phyloP scores from a whole-genome alignment of 2,113 vertebrate genomes.

The Lampris incognitus region DNA sequence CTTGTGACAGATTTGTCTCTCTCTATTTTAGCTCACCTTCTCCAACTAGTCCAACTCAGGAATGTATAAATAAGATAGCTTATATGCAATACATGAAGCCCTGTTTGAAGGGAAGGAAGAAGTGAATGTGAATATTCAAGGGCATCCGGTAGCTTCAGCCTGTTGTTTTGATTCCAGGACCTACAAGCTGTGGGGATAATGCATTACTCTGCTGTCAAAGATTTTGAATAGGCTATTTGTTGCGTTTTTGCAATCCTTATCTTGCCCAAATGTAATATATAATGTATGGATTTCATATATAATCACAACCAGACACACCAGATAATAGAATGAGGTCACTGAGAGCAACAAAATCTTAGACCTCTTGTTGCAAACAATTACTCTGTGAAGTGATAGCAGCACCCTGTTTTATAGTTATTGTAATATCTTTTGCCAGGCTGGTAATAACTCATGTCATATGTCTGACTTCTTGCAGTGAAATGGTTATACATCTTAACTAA shows the following conservation, averaged over 20 bases:
- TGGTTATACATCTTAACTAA: conserved; percentile 57
- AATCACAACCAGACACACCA: conserved; percentile 33
- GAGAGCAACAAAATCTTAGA: conserved; percentile 56
- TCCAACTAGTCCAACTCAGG: background rate
- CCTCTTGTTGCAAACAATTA: conserved; percentile 63
- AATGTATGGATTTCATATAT: conserved; percentile 54
- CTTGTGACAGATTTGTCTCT: background rate
- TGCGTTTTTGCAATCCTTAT: conserved; percentile 42
- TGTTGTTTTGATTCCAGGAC: conserved; percentile 41
- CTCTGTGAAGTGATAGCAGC: conserved; percentile 49
- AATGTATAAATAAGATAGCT: conserved; percentile 8
- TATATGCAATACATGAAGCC: conserved; percentile 21
- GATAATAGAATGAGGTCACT: conserved; percentile 47
- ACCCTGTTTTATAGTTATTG: conserved; percentile 53
- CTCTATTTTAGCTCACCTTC: background rate
- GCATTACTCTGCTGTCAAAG: conserved; percentile 52
- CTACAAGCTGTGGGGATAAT: conserved; percentile 13
- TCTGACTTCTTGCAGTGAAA: conserved; percentile 56
- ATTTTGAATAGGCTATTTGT: conserved; percentile 18
- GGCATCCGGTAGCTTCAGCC: conserved; percentile 17
- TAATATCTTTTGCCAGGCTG: conserved; percentile 53
- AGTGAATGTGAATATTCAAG: conserved; percentile 46
- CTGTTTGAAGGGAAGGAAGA: conserved; percentile 14
- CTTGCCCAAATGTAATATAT: conserved; percentile 38
- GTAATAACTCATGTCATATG: conserved; percentile 58